Evolutionary conservation across 2,888 invertebrate species (phyloP), one percentile per base, ranked within the genome.

Genomic region (Tetropium fuscum): DNA sequence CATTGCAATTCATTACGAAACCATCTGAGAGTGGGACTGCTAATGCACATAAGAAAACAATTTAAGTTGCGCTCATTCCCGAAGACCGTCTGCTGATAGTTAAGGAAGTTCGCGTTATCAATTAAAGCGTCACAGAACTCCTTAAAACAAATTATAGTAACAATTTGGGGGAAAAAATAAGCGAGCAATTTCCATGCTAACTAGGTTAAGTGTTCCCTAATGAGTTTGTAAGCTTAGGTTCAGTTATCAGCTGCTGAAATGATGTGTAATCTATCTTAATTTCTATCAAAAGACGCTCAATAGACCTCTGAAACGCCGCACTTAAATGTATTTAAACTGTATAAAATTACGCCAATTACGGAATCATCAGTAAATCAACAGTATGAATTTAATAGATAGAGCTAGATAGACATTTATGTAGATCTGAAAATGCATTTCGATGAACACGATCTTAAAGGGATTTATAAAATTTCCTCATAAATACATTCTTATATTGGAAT

Each of bases 181-280:
- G 25, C 38, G 40, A 38, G 40, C 10, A 40, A 51, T 51, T 40
- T 51, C 40, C 49, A 18, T 40, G 40, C 53, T 49, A 64, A 65
- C 62, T 63, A 58, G 62, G 64, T 66, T 63, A 66, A 64, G 63
- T 63, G 67, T 63, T 63, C 45, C 41, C 53, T 61, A 63, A 65
- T 62, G 65, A 60, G 59, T 63, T 63, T 60, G 62, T 51, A 53
- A 62, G 65, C 62, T 61, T 58, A 43, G 53, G 45, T 49, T 60
- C 58, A 53, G 15, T 48, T 47, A 34, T 25, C 22, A 19, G 32
- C 43, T 36, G 27, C 36, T 41, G 30, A 43, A 56, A 60, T 53
- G 53, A 48, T 48, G 49, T 36, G 48, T 40, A 51, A 51, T 51
- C 49, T 40, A 48, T 48, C 48, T 48, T 48, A 48, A 48, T 48